phyloP scores from a whole-genome alignment of 2,888 invertebrate species.

The Blomia tropicalis region DNA sequence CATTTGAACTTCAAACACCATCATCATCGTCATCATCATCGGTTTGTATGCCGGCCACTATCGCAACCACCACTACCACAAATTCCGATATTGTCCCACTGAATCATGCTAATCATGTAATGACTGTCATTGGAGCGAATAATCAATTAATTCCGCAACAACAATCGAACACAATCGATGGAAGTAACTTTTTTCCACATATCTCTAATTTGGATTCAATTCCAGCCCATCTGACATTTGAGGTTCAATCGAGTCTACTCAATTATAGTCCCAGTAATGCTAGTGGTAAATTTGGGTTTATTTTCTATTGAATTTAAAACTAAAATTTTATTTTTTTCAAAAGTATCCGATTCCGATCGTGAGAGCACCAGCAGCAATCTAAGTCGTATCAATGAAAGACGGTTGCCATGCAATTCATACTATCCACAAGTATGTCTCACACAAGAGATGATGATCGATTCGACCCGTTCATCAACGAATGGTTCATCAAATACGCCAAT shows the following conservation, averaged over 20 bases:
- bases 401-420: conserved; percentile 13
- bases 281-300: conserved; percentile 4
- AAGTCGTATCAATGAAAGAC: conserved; percentile 28
- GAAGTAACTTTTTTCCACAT: conserved; percentile 6
- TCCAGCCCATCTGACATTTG: background rate
- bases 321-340: background rate
- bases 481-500: background rate
- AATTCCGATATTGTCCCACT: background rate
- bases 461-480: background rate
- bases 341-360: conserved; percentile 28
- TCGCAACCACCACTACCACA: background rate
- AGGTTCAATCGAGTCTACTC: background rate
- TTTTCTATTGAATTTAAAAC: no score
- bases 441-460: background rate
- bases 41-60: background rate
- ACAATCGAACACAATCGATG: no score
- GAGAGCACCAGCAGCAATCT: conserved; percentile 30
- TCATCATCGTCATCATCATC: background rate
- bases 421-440: background rate
- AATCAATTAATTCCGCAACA: no score
- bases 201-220: background rate
- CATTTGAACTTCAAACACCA: background rate
- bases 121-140: no score
- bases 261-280: conserved; percentile 4
- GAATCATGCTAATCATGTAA: background rate